Evolutionary conservation across 1,140 invertebrate species (phyloP).

Genomic region (Magallana angulata): DNA sequence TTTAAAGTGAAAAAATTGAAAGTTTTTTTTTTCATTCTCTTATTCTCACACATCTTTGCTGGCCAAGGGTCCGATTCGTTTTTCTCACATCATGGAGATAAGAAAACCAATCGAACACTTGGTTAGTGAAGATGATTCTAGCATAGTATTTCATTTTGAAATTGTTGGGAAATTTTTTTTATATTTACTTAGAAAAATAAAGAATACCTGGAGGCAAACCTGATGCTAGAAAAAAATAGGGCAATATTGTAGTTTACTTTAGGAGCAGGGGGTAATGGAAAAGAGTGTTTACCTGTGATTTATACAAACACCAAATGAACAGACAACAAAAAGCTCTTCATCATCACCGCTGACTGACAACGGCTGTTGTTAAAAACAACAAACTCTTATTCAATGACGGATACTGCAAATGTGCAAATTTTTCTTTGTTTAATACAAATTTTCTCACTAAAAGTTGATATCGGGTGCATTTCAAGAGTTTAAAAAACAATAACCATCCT

Average conservation of each 20-base stretch:
- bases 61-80: too few species aligned
- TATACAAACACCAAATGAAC: constrained; percentile 34
- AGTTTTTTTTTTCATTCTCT: neutral
- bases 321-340: constrained; percentile 32
- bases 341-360: constrained; percentile 19
- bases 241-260: neutral
- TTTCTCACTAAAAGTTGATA: neutral
- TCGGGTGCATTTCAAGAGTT: neutral
- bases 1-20: neutral
- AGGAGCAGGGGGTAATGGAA: neutral
- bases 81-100: too few species aligned
- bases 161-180: neutral
- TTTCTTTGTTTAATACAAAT: neutral
- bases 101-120: too few species aligned
- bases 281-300: constrained; percentile 7
- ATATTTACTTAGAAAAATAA: neutral
- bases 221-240: constrained; percentile 21
- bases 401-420: neutral
- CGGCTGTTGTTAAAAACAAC: constrained; percentile 35
- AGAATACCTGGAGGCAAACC: neutral
- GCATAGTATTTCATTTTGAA: neutral
- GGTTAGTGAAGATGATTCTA: too few species aligned
- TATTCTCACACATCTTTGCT: neutral
- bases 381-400: neutral
- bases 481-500: neutral